Evolutionary conservation across 2,113 vertebrate genomes (phyloP).

Genomic region (Chinchilla lanigera): DNA sequence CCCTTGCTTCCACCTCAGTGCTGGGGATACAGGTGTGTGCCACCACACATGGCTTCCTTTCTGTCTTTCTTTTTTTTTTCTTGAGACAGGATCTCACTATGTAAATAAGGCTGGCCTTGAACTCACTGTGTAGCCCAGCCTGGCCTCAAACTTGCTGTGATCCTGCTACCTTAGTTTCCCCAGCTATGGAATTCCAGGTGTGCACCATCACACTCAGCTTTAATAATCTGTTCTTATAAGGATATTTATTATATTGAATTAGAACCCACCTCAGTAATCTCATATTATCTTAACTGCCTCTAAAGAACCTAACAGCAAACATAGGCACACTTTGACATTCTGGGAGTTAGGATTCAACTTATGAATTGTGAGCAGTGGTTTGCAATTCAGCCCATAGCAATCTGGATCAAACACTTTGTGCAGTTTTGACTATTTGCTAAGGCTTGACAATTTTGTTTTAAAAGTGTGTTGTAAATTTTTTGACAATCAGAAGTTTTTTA

Average conservation of each 20-base stretch:
- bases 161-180: not conserved
- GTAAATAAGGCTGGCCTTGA: not conserved
- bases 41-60: no score
- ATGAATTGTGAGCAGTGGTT: not conserved
- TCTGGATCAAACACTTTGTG: not conserved
- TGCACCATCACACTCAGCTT: not conserved
- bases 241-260: not conserved
- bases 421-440: not conserved
- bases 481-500: not conserved
- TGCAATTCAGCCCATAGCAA: not conserved
- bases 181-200: not conserved
- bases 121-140: not conserved
- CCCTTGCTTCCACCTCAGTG: no score
- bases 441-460: not conserved
- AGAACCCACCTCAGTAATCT: not conserved
- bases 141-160: no score
- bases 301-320: not conserved
- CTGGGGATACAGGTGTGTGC: no score
- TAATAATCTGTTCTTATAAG: not conserved
- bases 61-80: no score
- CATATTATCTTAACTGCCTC: not conserved
- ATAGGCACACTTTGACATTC: not conserved
- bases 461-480: not conserved
- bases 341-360: not conserved
- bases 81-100: no score